Evolutionary conservation across 2,113 vertebrate species (phyloP), one percentile per base, ranked within the genome.

Genomic region (Passerina amoena): DNA sequence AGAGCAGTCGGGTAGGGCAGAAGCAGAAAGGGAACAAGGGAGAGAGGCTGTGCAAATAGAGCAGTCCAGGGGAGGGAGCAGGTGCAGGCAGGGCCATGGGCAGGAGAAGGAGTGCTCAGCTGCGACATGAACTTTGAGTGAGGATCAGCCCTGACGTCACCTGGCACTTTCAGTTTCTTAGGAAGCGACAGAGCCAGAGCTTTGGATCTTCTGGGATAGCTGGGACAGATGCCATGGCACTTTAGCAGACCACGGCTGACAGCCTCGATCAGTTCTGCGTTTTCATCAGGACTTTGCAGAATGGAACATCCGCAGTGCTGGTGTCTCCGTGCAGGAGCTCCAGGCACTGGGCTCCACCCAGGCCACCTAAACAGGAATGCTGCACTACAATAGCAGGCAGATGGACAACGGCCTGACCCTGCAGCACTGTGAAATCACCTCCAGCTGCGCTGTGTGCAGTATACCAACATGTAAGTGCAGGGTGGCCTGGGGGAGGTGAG

Each of bases 301-400:
- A 9, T 17, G 31, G 23, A 31, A 21, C 0, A 0, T 5, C 9
- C 2, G 0, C 6, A 11, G n/a, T 48, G 37, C 6, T 4, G 1
- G 45, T 51, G 33, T 56, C 40, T 60, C 31, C 0, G 2, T 69
- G 38, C 0, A 8, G 24, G 56, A 85, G 14, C 8, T 69, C 6
- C 42, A 31, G 18, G 9, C 15, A 9, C 16, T 4, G 54, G 44
- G 27, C 19, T 14, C 18, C 37, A 51, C 11, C 17, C 9, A 11
- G 28, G 1, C 0, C 9, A 9, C 14, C 3, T 2, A 21, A 6
- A 3, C 0, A 0, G 17, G 14, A 53, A 24, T 0, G 2, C 33
- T 79, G 65, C 1, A 5, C 50, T 48, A 20, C 24, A 2, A 1
- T 0, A 2, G 8, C 6, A 57, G 7, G 11, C 1, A 6, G n/a